These are phyloP conservation scores for Synchiropus splendidus DNA, from an alignment of 2,113 vertebrate species.

Conservation along the genomic window DNA sequence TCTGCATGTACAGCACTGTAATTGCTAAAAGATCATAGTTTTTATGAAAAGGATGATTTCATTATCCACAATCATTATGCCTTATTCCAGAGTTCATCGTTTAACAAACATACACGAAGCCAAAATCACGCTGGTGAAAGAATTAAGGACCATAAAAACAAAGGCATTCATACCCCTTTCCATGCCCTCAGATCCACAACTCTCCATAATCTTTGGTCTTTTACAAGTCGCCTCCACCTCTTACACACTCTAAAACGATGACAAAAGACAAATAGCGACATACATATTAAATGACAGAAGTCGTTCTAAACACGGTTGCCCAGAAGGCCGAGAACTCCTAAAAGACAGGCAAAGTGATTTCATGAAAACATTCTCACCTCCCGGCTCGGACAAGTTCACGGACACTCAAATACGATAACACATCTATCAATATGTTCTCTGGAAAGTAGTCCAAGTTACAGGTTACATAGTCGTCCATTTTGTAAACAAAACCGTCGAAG, in stretches of 20 bases:
- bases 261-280: constrained; percentile 16
- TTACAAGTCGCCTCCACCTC: constrained; percentile 66
- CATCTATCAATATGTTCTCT: constrained; percentile 69
- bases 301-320: constrained; percentile 11
- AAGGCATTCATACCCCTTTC: constrained; percentile 58
- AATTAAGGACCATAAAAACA: not conserved
- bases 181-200: constrained; percentile 64
- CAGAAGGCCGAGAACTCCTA: not conserved
- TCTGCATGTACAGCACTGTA: too few species aligned
- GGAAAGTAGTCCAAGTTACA: constrained; percentile 62
- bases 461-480: constrained; percentile 59
- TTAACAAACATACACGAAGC: too few species aligned
- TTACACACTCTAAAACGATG: constrained; percentile 61
- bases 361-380: constrained; percentile 43
- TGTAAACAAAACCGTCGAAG: constrained; percentile 50
- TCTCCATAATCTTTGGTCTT: constrained; percentile 70
- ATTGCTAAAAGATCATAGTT: too few species aligned
- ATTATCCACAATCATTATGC: too few species aligned
- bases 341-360: constrained; percentile 1
- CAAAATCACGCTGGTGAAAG: too few species aligned
- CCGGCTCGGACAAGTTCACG: constrained; percentile 60
- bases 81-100: too few species aligned
- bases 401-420: constrained; percentile 63
- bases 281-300: constrained; percentile 9
- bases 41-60: too few species aligned